Evolutionary conservation across 2,888 invertebrate genomes (phyloP), one percentile per base, ranked within the genome.

Genomic region (Ceriagrion tenellum): DNA sequence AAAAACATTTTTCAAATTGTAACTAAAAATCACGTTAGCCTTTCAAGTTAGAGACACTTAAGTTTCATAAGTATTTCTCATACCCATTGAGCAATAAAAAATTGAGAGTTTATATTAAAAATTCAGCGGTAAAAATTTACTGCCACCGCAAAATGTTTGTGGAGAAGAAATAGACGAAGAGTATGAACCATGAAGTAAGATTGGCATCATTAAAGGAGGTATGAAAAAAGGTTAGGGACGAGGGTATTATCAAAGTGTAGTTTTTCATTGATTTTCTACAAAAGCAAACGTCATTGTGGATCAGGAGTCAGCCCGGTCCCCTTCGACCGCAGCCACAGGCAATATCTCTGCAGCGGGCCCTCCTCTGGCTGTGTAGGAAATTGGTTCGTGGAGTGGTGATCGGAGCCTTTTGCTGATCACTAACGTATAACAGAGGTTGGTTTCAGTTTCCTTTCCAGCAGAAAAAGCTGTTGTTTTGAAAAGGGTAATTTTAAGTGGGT

Each of bases 231-330:
- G 23, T 56, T 18, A 20, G 56, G 30, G 59, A 91, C 30, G 91
- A 40, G 59, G 69, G 69, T 10, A 10, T 26, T 69, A n/a, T 26
- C 69, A 23, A 26, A 69, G 26, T 69, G n/a, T 47, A 47, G 47
- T 47, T 47, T 47, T 47, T 63, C 59, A 63, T 91, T 91, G 63
- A 63, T 91, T 91, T 91, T 63, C 91, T 40, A 30, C 59, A 91
- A 69, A 91, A 40, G 40, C 91, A 63, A 91, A 63, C 91, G 63
- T 91, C 63, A 91, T 91, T 91, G 23, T 91, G 59, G 30, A 91
- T 63, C 63, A 91, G 91, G 59, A 69, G 69, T 69, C 26, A 23
- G 91, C 63, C 47, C 47, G 47, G 47, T 59, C 35, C 56, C 35
- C 30, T 56, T 91, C 90, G 35, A 63, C 40, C 23, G 56, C 63